phyloP scores from a whole-genome alignment of 2,113 vertebrate genomes.

The Fregetta grallaria region DNA sequence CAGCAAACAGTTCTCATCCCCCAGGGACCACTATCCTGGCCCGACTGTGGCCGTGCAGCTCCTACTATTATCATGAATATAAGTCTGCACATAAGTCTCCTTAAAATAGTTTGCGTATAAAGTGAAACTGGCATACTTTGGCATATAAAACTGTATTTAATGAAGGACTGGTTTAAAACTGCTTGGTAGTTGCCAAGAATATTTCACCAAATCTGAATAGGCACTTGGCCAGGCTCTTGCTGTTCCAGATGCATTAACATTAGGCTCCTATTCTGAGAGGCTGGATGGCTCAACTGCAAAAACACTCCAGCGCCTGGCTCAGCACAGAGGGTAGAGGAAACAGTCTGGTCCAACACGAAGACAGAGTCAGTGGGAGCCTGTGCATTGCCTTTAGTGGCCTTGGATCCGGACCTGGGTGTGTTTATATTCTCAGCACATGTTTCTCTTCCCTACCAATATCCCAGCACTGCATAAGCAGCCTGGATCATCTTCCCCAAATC shows the following conservation, averaged over 20 bases:
- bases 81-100: background rate
- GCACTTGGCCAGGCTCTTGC: background rate
- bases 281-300: background rate
- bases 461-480: background rate
- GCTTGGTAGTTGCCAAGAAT: constrained; percentile 24
- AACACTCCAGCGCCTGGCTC: background rate
- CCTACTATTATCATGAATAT: background rate
- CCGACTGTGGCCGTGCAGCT: background rate
- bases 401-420: background rate
- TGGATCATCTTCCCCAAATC: background rate
- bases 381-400: background rate
- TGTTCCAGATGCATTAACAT: background rate
- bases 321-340: background rate
- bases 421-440: background rate
- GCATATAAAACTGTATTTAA: background rate
- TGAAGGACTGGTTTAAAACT: background rate
- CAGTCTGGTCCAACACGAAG: background rate
- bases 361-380: background rate
- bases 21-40: background rate
- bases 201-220: constrained; percentile 45
- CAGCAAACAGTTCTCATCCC: background rate
- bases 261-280: background rate
- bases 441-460: background rate
- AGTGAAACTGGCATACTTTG: background rate
- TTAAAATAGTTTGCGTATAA: background rate